Evolutionary conservation across 2,888 invertebrate species (phyloP).

Genomic region (Drosophila anceps): DNA sequence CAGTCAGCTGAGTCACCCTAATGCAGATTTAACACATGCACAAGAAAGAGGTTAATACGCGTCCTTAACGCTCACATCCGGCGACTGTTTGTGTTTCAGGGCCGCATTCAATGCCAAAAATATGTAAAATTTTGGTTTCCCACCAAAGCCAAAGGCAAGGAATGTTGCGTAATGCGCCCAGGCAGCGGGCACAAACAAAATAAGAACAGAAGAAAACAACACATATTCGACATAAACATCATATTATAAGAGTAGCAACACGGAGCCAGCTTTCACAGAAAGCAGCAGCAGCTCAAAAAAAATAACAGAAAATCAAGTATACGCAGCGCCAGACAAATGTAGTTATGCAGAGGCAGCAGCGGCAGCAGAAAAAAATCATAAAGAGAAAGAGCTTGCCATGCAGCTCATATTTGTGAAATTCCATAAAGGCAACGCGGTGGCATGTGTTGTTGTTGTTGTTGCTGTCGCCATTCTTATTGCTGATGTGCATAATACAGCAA

Average conservation of each 20-base stretch:
- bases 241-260: conserved; percentile 45
- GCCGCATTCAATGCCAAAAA: conserved; percentile 76
- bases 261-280: conserved; percentile 6
- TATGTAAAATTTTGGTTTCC: conserved; percentile 64
- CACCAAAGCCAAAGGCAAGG: conserved; percentile 35
- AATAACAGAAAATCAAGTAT: conserved; percentile 64
- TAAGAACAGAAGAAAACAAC: background rate
- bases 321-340: conserved; percentile 60
- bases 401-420: conserved; percentile 56
- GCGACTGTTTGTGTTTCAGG: conserved; percentile 36
- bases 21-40: conserved; percentile 16
- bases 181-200: conserved; percentile 4
- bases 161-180: conserved; percentile 55
- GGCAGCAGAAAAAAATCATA: background rate
- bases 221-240: conserved; percentile 43
- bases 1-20: conserved; percentile 34
- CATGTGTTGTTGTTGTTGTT: conserved; percentile 24
- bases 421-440: conserved; percentile 55
- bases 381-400: conserved; percentile 2
- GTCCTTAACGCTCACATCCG: conserved; percentile 7
- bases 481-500: conserved; percentile 41
- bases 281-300: conserved; percentile 1
- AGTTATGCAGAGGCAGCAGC: conserved; percentile 8
- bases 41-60: conserved; percentile 45
- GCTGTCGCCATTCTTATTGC: conserved; percentile 34